These are phyloP conservation scores for Patiria pectinifera DNA, from an alignment of 53 echinoderm and acorn worm species.

Conservation along the genomic window DNA sequence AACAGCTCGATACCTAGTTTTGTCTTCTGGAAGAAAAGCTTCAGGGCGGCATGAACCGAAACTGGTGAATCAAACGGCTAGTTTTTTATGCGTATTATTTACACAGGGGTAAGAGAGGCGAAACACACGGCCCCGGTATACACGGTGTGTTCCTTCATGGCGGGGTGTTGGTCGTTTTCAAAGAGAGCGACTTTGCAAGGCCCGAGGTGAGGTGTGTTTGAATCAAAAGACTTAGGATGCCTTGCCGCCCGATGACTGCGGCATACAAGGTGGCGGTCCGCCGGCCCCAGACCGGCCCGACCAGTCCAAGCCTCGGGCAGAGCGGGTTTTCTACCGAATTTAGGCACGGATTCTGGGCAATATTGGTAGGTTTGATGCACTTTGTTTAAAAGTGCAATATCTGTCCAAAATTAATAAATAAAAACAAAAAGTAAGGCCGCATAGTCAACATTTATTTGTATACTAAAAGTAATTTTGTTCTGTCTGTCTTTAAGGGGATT, in stretches of 20 bases:
- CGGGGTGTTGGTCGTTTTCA: constrained; percentile 44
- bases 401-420: not conserved
- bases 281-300: constrained; percentile 6
- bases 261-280: constrained; percentile 25
- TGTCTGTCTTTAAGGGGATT: no score
- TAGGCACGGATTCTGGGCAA: not conserved
- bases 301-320: constrained; percentile 39
- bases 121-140: not conserved
- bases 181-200: constrained; percentile 33
- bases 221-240: constrained; percentile 28
- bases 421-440: no score
- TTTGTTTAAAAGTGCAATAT: constrained; percentile 38
- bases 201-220: constrained; percentile 62
- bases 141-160: constrained; percentile 39
- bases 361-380: constrained; percentile 25
- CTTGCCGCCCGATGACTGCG: constrained; percentile 34
- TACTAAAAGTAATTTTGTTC: no score
- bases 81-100: constrained; percentile 27
- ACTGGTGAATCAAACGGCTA: constrained; percentile 8
- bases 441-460: no score
- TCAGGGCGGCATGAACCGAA: not conserved
- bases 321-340: constrained; percentile 13
- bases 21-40: not conserved
- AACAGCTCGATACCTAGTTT: constrained; percentile 18
- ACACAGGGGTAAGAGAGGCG: not conserved